Evolutionary conservation across 1,140 invertebrate species (phyloP), one percentile per base, ranked within the genome.

Genomic region (Battus philenor): DNA sequence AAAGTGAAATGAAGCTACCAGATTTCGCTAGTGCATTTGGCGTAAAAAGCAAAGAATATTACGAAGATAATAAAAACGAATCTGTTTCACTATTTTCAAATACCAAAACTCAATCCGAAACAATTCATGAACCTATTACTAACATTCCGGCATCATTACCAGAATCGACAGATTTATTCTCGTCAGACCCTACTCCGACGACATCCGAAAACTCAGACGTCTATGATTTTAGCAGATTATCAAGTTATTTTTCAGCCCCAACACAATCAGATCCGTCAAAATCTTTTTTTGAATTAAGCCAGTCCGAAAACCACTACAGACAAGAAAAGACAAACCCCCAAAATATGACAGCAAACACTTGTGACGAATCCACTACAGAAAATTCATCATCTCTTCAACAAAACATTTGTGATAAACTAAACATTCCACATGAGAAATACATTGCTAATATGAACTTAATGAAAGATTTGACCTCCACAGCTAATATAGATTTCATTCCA

Each of bases 201-300:
- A 17, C 32, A 6, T 34, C 32, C 24, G 53, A 54, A 26, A 31
- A 45, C 8, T 27, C 57, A 2, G 70, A 72, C 10, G 46, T 43
- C 6, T 62, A 59, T 9, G 48, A 59, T 18, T 78, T 68, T 29
- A 84, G 63, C 39, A 64, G 78, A 45, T 31, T 85, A 41, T 80
- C 81, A 4, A 82, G 81, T 16, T 85, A 85, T 47, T 85, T 85
- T 22, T 29, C 60, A 15, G 26, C 63, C 4, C 69, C 66, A 32
- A 44, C 55, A 9, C 65, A 79, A 68, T 26, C 68, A 4, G 75
- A 85, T 9, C 72, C 64, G 4, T 54, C 71, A 16, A 82, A 85
- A 51, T 75, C 81, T 83, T 85, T 85, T 85, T 85, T 85, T 83
- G 81, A 85, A 48, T 69, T 83, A 50, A 85, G 81, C 57, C 71